A percentile compares a stretch with the other conserved stretches of the same genome.
These are phyloP conservation scores for Catharus ustulatus DNA, from an alignment of 2,797 vertebrate genomes.

Conservation along the genomic window DNA sequence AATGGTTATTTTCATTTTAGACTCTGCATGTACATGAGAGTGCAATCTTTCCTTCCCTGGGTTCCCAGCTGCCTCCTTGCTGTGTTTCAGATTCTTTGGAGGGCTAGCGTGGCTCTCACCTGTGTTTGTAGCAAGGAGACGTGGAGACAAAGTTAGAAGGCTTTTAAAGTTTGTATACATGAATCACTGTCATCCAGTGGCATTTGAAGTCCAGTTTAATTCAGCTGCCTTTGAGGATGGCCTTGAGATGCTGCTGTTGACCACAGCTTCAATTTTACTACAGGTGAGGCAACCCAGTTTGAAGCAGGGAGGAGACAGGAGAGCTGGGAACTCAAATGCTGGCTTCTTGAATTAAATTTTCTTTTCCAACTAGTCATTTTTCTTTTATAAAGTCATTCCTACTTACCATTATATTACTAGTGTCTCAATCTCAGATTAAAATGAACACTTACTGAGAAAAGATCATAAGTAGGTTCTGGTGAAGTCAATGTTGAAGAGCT, in stretches of 20 bases:
- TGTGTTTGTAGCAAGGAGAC: neutral
- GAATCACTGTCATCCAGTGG: neutral
- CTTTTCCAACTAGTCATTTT: neutral
- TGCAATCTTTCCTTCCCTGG: neutral
- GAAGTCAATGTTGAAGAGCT: neutral
- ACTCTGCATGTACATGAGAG: neutral
- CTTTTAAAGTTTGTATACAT: neutral
- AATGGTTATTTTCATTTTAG: neutral
- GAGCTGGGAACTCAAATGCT: neutral
- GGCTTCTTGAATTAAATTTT: neutral
- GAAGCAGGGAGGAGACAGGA: neutral
- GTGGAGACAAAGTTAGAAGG: neutral
- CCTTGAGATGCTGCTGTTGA: neutral
- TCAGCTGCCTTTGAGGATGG: neutral
- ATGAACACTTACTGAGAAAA: slow-evolving; percentile 73
- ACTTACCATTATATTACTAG: neutral
- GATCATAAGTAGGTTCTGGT: slow-evolving; percentile 34
- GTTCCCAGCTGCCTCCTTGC: neutral
- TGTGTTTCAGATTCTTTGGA: neutral
- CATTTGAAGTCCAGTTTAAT: neutral
- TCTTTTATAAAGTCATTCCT: neutral
- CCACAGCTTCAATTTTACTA: neutral
- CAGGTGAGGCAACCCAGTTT: neutral
- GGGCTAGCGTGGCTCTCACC: neutral
- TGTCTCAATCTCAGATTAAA: neutral